Base-by-base conservation (phyloP, 2,888 invertebrate genomes). In the Oxystoma pomonae region DNA sequence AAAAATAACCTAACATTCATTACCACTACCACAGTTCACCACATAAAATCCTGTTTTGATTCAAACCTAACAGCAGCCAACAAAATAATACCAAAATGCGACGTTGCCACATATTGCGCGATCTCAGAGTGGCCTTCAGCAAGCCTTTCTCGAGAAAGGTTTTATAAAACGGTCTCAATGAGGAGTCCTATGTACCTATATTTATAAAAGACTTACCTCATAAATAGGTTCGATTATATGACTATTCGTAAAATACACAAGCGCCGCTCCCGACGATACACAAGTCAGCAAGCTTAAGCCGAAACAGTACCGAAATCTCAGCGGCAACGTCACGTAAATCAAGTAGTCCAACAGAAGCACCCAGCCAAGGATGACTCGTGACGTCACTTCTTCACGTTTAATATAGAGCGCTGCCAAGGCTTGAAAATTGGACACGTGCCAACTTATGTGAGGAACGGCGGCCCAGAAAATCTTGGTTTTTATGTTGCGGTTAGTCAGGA, bases 361-460 rank as follows among this genome's bases (percentile, higher is more conserved):
- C 90, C 91, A 91, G 22, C 89, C 89, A 17, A 91, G 82, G 61
- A 86, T 84, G 74, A 90, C 88, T 65, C 89, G 83, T 19, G 86
- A 84, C 55, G 84, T 84, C 68, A 85, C 83, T 69, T 83, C 83
- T 77, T 81, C 77, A 74, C 81, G 79, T 74, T 87, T 86, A 66
- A 88, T 80, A 74, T 87, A 85, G 68, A 89, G 81, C 74, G 86
- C 85, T 62, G 82, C 80, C 59, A 87, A 80, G 65, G 89, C 78
- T 75, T 89, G 89, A 21, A 83, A 81, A 70, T 84, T 86, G 68
- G 88, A 83, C 21, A 86, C 78, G 65, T 87, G 81, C 85, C 89
- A 90, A 49, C 86, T 84, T 58, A 89, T 73, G 73, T 89, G 89
- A 56, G 89, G 87, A 59, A 89, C 80, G 1, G 84, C 79, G 7